Base-by-base conservation (phyloP, 2,113 vertebrate species). In the Corythaixoides concolor region DNA sequence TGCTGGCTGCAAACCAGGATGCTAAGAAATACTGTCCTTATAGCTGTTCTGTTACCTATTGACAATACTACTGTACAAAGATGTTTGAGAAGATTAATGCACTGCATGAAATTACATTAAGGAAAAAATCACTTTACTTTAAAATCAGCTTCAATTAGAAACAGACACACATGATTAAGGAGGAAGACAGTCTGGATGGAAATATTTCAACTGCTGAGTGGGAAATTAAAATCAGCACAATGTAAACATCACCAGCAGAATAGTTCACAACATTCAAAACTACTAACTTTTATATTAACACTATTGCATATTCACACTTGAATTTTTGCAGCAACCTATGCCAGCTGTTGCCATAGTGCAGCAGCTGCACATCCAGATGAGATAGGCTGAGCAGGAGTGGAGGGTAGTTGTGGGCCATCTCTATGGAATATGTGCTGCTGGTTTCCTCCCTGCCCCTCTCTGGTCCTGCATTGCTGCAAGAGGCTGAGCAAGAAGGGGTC, bases 191-290 rank as follows among this genome's bases (percentile, higher is more conserved):
- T 58, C 73, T 81, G 45, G 62, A 96, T 93, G 62, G 89, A 95
- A 93, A 64, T 82, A 73, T 91, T 95, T 95, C 73, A 85, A 58
- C 80, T 94, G 62, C 87, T 96, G 80, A 89, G 84, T 32, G 47
- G 84, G 84, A 95, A 95, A 97, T 96, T 89, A 92, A 91, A 95
- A 76, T 92, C 80, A 76, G 35, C 53, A 72, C 58, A 92, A 73
- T n/a, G 30, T 88, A 93, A 92, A 82, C 45, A 72, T 82, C 60
- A 67, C 30, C 39, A 85, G 24, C 22, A 89, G 89, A 87, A 85
- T 3, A 74, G 28, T 32, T 66, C 12, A 39, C 59, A 63, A 27
- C 26, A 58, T 69, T 76, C 23, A 63, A 86, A 93, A 43, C 63
- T 64, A 53, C 35, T 63, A 66, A 55, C 27, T 52, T 77, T 75